A percentile compares a stretch with the other conserved stretches of the same genome.
These are phyloP conservation scores for Zosterops lateralis DNA, from an alignment of 2,113 vertebrate species.

Conservation along the genomic window DNA sequence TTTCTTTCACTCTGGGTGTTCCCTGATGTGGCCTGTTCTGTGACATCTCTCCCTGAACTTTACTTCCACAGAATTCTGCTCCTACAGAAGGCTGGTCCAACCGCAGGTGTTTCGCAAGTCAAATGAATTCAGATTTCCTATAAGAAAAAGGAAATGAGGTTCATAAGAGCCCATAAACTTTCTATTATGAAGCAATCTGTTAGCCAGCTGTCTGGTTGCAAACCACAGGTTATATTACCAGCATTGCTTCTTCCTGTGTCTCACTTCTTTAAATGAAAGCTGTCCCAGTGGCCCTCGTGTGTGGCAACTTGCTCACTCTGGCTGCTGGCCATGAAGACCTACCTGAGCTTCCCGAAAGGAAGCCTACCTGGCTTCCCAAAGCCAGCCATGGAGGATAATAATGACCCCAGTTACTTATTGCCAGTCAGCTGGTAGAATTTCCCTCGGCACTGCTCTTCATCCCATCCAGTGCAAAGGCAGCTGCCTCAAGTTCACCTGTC, in stretches of 20 bases:
- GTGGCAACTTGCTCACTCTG: neutral
- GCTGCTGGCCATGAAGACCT: neutral
- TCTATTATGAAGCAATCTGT: constrained; percentile 50
- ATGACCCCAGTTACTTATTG: neutral
- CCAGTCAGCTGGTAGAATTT: neutral
- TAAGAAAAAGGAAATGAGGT: constrained; percentile 54
- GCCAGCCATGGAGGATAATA: neutral
- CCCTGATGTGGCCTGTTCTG: neutral
- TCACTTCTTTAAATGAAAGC: constrained; percentile 34
- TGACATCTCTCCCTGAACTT: neutral
- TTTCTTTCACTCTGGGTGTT: neutral
- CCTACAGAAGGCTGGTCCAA: neutral
- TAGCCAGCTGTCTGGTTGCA: constrained; percentile 61
- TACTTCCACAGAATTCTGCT: neutral
- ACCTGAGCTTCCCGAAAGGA: neutral
- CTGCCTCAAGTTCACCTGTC: neutral
- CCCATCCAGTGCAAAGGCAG: neutral
- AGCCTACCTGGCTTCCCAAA: neutral
- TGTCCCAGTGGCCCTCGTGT: neutral
- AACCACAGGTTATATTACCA: constrained; percentile 38
- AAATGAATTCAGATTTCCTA: constrained; percentile 37
- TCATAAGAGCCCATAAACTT: constrained; percentile 47
- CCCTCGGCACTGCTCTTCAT: neutral
- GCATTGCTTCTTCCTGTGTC: constrained; percentile 34
- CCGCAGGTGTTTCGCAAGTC: constrained; percentile 20